Evolutionary conservation across 2,113 vertebrate genomes (phyloP).

Genomic region (Polypterus senegalus): DNA sequence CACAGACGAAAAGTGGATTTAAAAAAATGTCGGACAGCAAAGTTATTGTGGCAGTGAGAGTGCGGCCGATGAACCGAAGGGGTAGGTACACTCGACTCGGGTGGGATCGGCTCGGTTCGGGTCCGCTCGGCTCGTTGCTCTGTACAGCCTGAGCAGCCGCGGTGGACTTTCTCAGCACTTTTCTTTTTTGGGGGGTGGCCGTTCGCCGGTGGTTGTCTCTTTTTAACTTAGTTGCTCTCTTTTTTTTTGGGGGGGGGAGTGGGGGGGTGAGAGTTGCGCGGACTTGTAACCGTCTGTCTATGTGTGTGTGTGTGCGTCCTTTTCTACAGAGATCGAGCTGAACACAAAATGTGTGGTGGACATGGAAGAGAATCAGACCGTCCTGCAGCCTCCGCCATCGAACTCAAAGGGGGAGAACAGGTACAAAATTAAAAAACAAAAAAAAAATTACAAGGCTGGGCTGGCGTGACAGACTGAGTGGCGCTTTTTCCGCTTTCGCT

Average conservation of each 20-base stretch:
- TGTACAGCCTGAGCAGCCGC: too few relatives aligned
- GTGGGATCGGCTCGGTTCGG: not conserved
- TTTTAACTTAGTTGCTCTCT: not conserved
- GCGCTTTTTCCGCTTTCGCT: too few relatives aligned
- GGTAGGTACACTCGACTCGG: slow-evolving; percentile 49
- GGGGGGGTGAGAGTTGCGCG: slow-evolving; percentile 19
- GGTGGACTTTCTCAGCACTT: not conserved
- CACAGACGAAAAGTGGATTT: slow-evolving; percentile 29
- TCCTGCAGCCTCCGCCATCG: slow-evolving; percentile 80
- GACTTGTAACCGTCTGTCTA: not conserved
- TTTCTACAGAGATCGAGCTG: slow-evolving; percentile 81
- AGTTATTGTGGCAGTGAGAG: slow-evolving; percentile 93
- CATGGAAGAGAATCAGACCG: slow-evolving; percentile 94
- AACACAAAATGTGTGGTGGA: slow-evolving; percentile 96
- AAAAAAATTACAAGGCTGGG: too few relatives aligned
- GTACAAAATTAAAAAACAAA: slow-evolving; percentile 27
- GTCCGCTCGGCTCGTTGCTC: too few relatives aligned
- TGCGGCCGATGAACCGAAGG: slow-evolving; percentile 90
- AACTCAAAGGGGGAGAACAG: slow-evolving; percentile 79
- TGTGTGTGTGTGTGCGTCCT: slow-evolving; percentile 17
- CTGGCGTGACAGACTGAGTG: too few relatives aligned
- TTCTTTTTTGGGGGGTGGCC: not conserved
- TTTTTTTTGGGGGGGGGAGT: slow-evolving; percentile 1
- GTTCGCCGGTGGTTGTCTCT: slow-evolving; percentile 1
- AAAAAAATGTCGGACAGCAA: slow-evolving; percentile 88